phyloP scores from a whole-genome alignment of 2,113 vertebrate species.

The Perca flavescens region DNA sequence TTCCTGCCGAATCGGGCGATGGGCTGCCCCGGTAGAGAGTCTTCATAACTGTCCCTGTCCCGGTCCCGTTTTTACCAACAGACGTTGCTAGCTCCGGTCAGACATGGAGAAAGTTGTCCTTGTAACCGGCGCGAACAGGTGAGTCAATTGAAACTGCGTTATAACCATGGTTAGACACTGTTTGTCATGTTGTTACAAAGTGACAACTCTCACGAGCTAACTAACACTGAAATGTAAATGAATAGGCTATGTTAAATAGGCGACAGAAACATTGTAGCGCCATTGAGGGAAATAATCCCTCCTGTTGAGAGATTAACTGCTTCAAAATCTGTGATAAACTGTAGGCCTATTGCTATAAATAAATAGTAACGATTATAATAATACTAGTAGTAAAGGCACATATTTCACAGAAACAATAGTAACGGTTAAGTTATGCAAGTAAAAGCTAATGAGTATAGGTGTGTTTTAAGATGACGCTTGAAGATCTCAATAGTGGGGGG shows the following conservation, averaged over 20 bases:
- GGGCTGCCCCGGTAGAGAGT: background rate
- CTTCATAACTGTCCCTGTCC: rapidly evolving
- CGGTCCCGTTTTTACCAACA: background rate
- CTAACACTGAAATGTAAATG: background rate
- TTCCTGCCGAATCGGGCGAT: conserved; percentile 47
- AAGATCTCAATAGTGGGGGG: too few relatives aligned
- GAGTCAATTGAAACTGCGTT: conserved; percentile 21
- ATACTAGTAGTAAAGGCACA: too few relatives aligned
- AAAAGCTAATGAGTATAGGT: too few relatives aligned
- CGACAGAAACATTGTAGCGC: background rate
- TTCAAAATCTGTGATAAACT: background rate
- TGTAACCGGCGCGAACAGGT: conserved; percentile 93
- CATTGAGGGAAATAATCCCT: background rate
- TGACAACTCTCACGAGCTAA: background rate
- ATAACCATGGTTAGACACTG: background rate
- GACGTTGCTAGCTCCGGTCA: background rate
- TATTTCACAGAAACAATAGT: too few relatives aligned
- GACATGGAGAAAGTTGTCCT: conserved; percentile 87
- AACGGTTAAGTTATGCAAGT: too few relatives aligned
- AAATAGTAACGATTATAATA: too few relatives aligned
- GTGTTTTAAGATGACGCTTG: too few relatives aligned
- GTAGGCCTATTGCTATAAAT: background rate
- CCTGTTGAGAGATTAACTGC: background rate
- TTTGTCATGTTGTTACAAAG: background rate
- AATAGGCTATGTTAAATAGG: too few relatives aligned